These are phyloP conservation scores for Lycophotia porphyrea DNA, from an alignment of 2,888 invertebrate genomes.

Conservation along the genomic window DNA sequence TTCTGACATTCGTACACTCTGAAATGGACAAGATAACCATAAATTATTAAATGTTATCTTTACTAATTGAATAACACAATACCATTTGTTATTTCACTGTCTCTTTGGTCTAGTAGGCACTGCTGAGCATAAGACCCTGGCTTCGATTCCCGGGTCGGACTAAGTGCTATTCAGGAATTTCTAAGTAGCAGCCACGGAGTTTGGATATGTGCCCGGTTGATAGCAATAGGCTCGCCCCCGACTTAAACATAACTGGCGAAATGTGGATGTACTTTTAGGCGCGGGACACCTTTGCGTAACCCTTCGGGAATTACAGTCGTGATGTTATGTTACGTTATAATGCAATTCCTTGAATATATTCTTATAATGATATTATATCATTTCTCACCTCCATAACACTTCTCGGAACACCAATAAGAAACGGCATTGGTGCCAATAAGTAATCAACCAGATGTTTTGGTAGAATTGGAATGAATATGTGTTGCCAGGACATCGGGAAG, in stretches of 20 bases:
- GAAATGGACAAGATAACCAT: constrained; percentile 72
- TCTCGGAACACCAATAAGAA: constrained; percentile 98
- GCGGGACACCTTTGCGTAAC: background rate
- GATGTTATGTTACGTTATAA: background rate
- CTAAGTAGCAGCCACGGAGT: background rate
- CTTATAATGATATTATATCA: background rate
- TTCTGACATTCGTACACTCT: constrained; percentile 95
- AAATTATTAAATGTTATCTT: background rate
- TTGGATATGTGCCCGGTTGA: background rate
- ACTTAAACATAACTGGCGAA: background rate
- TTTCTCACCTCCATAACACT: constrained; percentile 93
- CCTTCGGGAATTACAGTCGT: background rate
- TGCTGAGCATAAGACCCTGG: background rate
- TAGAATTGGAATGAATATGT: constrained; percentile 98
- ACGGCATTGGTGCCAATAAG: constrained; percentile 99
- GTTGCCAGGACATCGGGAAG: constrained; percentile 99
- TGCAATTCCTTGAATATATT: background rate
- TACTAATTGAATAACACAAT: no score
- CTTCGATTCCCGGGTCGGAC: background rate
- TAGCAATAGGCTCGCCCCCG: background rate
- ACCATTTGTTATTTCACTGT: background rate
- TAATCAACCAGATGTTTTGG: constrained; percentile 97
- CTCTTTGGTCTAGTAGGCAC: background rate
- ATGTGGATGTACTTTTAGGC: background rate
- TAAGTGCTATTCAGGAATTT: background rate